Evolutionary conservation across 1,140 invertebrate genomes (phyloP).

Genomic region (Drosophila serrata): DNA sequence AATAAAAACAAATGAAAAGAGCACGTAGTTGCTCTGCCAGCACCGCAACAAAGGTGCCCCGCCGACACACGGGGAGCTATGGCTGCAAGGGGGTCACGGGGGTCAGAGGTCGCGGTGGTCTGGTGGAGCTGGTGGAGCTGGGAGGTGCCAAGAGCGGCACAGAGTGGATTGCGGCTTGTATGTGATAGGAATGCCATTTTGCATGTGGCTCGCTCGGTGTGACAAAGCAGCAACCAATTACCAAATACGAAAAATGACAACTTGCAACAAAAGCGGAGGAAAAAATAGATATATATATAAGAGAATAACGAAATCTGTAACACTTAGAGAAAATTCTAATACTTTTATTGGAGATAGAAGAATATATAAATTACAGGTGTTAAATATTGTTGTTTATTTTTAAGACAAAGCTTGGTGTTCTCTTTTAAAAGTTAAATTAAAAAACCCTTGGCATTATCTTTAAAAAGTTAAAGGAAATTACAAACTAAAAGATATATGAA

Average conservation of each 20-base stretch:
- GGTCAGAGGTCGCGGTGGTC: slow-evolving; percentile 13
- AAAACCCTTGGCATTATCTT: too few relatives aligned
- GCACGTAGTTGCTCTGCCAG: slow-evolving; percentile 69
- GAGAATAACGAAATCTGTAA: slow-evolving; percentile 20
- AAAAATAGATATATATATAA: slow-evolving; percentile 21
- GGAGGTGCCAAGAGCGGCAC: slow-evolving; percentile 11
- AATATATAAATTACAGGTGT: neutral
- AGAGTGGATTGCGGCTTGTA: slow-evolving; percentile 39
- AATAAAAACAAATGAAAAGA: slow-evolving; percentile 82
- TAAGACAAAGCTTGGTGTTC: neutral
- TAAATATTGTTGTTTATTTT: neutral
- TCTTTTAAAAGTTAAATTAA: neutral
- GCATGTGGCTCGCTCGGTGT: slow-evolving; percentile 67
- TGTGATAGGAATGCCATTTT: slow-evolving; percentile 76
- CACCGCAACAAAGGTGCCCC: slow-evolving; percentile 34
- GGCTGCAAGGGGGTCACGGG: slow-evolving; percentile 19
- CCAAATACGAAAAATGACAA: slow-evolving; percentile 82
- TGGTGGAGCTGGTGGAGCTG: neutral
- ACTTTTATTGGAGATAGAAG: neutral
- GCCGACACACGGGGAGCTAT: slow-evolving; percentile 12
- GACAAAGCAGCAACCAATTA: slow-evolving; percentile 83
- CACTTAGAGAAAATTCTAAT: slow-evolving; percentile 15
- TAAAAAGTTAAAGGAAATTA: too few relatives aligned
- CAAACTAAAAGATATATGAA: neutral
- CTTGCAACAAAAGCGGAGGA: slow-evolving; percentile 60